A percentile compares a stretch with the other conserved stretches of the same genome.
These are phyloP conservation scores for Hydropotes inermis DNA, from an alignment of 2,113 vertebrate genomes.

Conservation along the genomic window DNA sequence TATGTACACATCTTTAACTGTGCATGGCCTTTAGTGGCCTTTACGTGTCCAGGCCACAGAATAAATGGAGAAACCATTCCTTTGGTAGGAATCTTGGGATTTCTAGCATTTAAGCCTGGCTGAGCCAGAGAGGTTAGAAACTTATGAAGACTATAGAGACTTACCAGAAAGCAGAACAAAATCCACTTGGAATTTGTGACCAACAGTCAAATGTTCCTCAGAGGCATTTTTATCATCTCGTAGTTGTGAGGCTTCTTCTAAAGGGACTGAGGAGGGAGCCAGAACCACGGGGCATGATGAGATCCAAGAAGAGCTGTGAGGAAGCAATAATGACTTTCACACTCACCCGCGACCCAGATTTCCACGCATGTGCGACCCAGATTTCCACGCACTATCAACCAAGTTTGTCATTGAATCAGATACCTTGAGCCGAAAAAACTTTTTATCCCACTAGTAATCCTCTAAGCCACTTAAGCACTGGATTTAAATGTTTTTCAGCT, in stretches of 20 bases:
- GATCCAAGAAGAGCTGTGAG: background rate
- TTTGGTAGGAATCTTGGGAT: conserved; percentile 51
- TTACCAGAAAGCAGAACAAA: conserved; percentile 61
- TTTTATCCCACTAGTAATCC: conserved; percentile 53
- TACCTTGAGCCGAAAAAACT: background rate
- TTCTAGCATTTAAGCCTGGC: conserved; percentile 50
- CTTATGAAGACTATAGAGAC: conserved; percentile 26
- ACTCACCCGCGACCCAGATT: conserved; percentile 44
- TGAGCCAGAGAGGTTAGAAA: conserved; percentile 30
- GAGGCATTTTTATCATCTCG: conserved; percentile 58
- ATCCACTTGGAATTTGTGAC: conserved; percentile 63
- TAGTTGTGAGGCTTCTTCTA: conserved; percentile 53
- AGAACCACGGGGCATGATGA: background rate
- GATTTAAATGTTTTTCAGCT: conserved; percentile 57
- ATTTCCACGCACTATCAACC: conserved; percentile 59
- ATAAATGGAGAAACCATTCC: conserved; percentile 49
- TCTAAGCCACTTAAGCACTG: conserved; percentile 49
- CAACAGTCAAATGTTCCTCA: conserved; percentile 25
- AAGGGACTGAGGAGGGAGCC: conserved; percentile 37
- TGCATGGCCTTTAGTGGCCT: background rate
- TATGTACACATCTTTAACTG: background rate
- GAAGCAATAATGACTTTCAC: conserved; percentile 58
- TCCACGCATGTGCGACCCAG: conserved; percentile 41
- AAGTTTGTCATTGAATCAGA: conserved; percentile 26
- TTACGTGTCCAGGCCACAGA: conserved; percentile 5